These are phyloP conservation scores for Tanypteryx hageni DNA, from an alignment of 2,888 invertebrate genomes.

Conservation along the genomic window DNA sequence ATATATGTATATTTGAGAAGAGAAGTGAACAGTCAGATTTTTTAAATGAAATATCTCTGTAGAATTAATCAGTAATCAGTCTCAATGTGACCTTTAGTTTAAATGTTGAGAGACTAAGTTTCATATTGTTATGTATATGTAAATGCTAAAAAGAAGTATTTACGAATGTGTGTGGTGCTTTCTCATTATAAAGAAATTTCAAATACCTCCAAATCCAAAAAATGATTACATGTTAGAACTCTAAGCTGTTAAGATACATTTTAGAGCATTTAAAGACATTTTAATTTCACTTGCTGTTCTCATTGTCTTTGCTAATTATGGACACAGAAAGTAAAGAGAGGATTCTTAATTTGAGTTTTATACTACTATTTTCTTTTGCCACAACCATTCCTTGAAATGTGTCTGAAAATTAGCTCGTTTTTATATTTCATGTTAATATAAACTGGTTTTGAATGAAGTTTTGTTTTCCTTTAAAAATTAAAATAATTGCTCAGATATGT, in stretches of 20 bases:
- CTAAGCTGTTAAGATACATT: slow-evolving; percentile 61
- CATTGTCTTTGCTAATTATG: neutral
- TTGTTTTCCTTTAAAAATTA: slow-evolving; percentile 45
- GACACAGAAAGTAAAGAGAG: neutral
- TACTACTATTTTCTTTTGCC: slow-evolving; percentile 20
- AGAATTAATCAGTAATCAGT: slow-evolving; percentile 54
- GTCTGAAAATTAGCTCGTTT: slow-evolving; percentile 9
- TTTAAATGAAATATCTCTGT: slow-evolving; percentile 52
- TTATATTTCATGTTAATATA: neutral
- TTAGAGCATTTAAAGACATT: slow-evolving; percentile 64
- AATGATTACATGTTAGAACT: slow-evolving; percentile 47
- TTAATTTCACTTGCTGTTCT: slow-evolving; percentile 44
- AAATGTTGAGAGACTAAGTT: slow-evolving; percentile 61
- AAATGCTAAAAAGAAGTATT: slow-evolving; percentile 61
- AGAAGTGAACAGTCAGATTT: slow-evolving; percentile 38
- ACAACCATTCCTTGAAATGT: slow-evolving; percentile 38
- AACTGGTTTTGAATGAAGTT: slow-evolving; percentile 39
- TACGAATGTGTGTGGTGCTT: slow-evolving; percentile 63
- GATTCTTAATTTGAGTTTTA: slow-evolving; percentile 27
- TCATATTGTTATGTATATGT: slow-evolving; percentile 59
- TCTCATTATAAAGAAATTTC: slow-evolving; percentile 62
- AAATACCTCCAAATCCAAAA: slow-evolving; percentile 62
- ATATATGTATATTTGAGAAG: slow-evolving; percentile 62
- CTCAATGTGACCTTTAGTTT: slow-evolving; percentile 62
- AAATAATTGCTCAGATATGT: slow-evolving; percentile 48